Percentiles rank a stretch among this genome's conserved stretches.
These are phyloP conservation scores for Papilio demoleus DNA, from an alignment of 2,888 invertebrate species.

Conservation along the genomic window DNA sequence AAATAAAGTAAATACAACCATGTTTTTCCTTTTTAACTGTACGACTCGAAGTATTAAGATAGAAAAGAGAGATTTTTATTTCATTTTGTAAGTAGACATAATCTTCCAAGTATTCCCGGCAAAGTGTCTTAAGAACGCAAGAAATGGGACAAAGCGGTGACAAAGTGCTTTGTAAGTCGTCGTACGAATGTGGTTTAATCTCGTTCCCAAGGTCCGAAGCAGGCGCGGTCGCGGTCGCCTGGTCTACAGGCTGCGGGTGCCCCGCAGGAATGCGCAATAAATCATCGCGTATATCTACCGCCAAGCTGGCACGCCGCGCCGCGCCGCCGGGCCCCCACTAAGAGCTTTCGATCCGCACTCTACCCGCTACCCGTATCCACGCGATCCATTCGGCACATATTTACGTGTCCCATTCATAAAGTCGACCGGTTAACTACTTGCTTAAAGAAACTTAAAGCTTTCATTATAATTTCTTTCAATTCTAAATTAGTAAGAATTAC, in stretches of 20 bases:
- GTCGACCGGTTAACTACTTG: background rate
- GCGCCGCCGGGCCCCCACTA: conserved; percentile 44
- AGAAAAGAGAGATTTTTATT: background rate
- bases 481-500: too few relatives aligned
- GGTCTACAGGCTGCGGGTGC: conserved; percentile 51
- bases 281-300: conserved; percentile 62
- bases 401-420: conserved; percentile 29
- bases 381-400: conserved; percentile 4
- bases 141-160: conserved; percentile 46
- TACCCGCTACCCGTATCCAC: conserved; percentile 29
- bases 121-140: conserved; percentile 43
- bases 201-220: conserved; percentile 65
- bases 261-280: conserved; percentile 75
- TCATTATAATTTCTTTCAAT: background rate
- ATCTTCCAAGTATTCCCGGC: conserved; percentile 12
- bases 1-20: background rate
- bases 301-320: conserved; percentile 24
- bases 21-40: background rate
- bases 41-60: background rate
- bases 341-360: conserved; percentile 29
- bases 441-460: background rate
- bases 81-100: conserved; percentile 7
- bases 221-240: conserved; percentile 52
- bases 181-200: conserved; percentile 68
- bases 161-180: conserved; percentile 62